A percentile compares a stretch with the other conserved stretches of the same genome.
phyloP scores from a whole-genome alignment of 1,140 invertebrate genomes.

The Pararge aegeria region DNA sequence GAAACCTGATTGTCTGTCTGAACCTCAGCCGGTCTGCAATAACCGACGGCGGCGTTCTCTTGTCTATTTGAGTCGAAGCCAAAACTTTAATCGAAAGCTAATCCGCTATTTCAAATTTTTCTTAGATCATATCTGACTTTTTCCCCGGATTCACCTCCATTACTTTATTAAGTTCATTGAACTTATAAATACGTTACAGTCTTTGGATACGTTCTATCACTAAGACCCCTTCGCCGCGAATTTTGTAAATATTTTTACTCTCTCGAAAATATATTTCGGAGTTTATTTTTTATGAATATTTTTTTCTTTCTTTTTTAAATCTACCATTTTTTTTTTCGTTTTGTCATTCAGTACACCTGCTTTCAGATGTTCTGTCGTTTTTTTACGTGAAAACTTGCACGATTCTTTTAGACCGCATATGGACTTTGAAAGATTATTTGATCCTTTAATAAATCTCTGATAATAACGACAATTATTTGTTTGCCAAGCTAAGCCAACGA shows the following conservation, averaged over 20 bases:
- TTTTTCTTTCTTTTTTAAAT: conserved; percentile 39
- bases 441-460: background rate
- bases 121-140: conserved; percentile 57
- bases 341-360: conserved; percentile 40
- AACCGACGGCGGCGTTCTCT: conserved; percentile 32
- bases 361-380: conserved; percentile 33
- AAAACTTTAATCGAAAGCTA: conserved; percentile 57
- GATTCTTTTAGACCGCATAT: conserved; percentile 41
- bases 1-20: conserved; percentile 27
- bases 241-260: conserved; percentile 69
- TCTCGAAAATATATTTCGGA: conserved; percentile 77
- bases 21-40: background rate
- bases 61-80: conserved; percentile 54
- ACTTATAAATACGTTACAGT: conserved; percentile 76
- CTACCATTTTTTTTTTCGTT: conserved; percentile 43
- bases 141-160: conserved; percentile 58
- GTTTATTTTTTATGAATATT: conserved; percentile 49
- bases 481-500: too few species aligned
- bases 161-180: conserved; percentile 64
- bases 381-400: conserved; percentile 29
- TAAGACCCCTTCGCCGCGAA: conserved; percentile 66
- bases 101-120: conserved; percentile 45
- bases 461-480: background rate
- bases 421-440: conserved; percentile 16
- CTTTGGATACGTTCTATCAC: conserved; percentile 75